Base-by-base conservation (phyloP, 2,888 invertebrate genomes). In the Raillietiella orientalis region DNA sequence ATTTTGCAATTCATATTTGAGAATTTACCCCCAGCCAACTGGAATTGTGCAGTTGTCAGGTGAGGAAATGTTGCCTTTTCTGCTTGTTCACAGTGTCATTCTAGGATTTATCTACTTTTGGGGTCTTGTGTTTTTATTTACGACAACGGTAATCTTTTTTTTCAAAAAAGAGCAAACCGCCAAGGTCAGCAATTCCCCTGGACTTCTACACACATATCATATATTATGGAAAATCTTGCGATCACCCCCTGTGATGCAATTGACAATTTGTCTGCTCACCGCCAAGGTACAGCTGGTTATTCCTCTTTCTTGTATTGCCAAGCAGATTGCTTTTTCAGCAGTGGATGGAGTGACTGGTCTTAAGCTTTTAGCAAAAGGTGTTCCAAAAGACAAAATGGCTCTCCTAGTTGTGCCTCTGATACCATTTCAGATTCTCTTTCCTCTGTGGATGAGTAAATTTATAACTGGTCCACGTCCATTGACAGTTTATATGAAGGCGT, bases 321-420 rank as follows among this genome's bases (percentile, higher is more conserved):
- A n/a, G n/a, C 42, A 82, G 77, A 59, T 87, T 35, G 79, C 82
- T 3, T 96, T 93, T 50, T 70, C 84, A 20, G 84, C 90, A 2
- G 70, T 77, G 31, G 96, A 96, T 52, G 70, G 77, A 12, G 75
- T 93, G 1, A 77, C 90, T 12, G 70, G 75, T 3, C 52, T 96
- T 31, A 96, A 96, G 48, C 52, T 99, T 24, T 72, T 93, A 2
- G 93, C 90, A 46, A 70, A 71, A 14, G 96, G 96, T 9, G 72
- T 99, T 25, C 82, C 87, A 0, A 77, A 82, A 40, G 93, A 93
- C 43, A 70, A 72, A 37, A 50, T 96, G 29, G 93, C 90, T 1
- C 49, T 93, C 28, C 55, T 99, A 39, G 79, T 77, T 2, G 62
- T 96, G 19, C 87, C 90, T n/a, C 52, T 96, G 43, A 72, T 84